Base-by-base conservation (phyloP, 2,888 invertebrate genomes). In the Stomorhina lunata region DNA sequence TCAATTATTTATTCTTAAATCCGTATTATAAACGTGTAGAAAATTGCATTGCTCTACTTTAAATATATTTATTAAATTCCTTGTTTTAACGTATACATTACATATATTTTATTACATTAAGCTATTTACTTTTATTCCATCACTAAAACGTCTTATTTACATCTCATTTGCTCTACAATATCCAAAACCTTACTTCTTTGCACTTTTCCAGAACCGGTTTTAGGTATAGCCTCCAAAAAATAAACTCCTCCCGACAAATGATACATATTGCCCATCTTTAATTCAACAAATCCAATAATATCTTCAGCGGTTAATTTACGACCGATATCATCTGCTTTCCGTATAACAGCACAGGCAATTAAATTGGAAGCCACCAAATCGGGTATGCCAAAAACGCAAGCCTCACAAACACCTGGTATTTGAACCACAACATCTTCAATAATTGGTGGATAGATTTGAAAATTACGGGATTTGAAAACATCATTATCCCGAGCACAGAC, bases 151-250 rank as follows among this genome's bases (percentile, higher is more conserved):
- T n/a, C n/a, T n/a, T n/a, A n/a, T n/a, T n/a, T n/a, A n/a, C n/a
- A n/a, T n/a, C n/a, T n/a, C n/a, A n/a, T n/a, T n/a, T n/a, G n/a
- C n/a, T n/a, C n/a, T n/a, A 57, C 34, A 32, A 57, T 4, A 57
- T 57, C 32, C 32, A 20, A 34, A 34, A 57, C 6, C 10, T 32
- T 5, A 20, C 85, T 83, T 2, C 89, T 81, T 17, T 86, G 86
- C 17, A 88, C 72, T 48, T 90, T 90, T 20, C 88, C 90, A 7
- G 90, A 89, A 4, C 87, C 81, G 0, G 90, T 90, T 66, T 88
- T 88, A 5, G 90, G 90, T 12, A 90, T 65, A 0, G 82, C 61
- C 0, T 86, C 73, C 0, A 90, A 50, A 22, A 90, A 90, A 73
- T 85, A 88, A 2, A 90, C 85, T 0, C 90, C 90, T 0, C 88